Evolutionary conservation across 2,888 invertebrate species (phyloP), one percentile per base, ranked within the genome.

Genomic region (Lasioglossum figueresi): DNA sequence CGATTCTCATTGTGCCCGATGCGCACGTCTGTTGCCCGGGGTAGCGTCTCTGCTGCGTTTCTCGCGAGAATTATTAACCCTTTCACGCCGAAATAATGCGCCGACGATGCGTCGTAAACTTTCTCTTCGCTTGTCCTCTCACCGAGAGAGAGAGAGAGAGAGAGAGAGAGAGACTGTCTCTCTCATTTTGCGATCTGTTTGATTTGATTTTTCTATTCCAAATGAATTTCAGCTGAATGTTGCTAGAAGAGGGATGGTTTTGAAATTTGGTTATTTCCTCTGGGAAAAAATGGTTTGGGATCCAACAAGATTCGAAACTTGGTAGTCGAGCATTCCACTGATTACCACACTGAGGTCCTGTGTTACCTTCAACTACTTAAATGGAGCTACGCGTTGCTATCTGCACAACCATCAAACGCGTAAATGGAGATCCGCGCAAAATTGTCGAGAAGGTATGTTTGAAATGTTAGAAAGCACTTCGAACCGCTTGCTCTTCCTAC

Each of bases 1-100:
- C 78, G 84, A 56, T 83, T 84, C 84, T 84, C 84, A 84, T 84
- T 84, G 84, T 83, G 83, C 84, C 48, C 84, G 84, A 83, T 84
- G 74, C 31, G 74, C 83, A 75, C 37, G 66, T 59, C 83, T 74
- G 12, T 43, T 43, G 56, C 73, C n/a, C 73, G 63, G 72, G 72
- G 56, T 66, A 77, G 76, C n/a, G 43, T n/a, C 37, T 12, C 37
- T 19, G 19, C 77, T 19, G 19, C 77, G 56, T 82, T 48, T 78
- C 45, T 68, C 83, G 71, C 71, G 74, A 48, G 83, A 83, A 84
- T 84, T 82, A 83, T 83, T 63, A 78, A 74, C 71, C 68, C 68
- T 68, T 68, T 68, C 68, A 68, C 68, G 37, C 68, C 34, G 23
- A 6, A 19, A 66, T 66, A 66, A 66, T 66, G 1, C 19, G 8